Percentiles rank a stretch among this genome's conserved stretches.
These are phyloP conservation scores for Astur gentilis DNA, from an alignment of 2,113 vertebrate genomes.

Conservation along the genomic window DNA sequence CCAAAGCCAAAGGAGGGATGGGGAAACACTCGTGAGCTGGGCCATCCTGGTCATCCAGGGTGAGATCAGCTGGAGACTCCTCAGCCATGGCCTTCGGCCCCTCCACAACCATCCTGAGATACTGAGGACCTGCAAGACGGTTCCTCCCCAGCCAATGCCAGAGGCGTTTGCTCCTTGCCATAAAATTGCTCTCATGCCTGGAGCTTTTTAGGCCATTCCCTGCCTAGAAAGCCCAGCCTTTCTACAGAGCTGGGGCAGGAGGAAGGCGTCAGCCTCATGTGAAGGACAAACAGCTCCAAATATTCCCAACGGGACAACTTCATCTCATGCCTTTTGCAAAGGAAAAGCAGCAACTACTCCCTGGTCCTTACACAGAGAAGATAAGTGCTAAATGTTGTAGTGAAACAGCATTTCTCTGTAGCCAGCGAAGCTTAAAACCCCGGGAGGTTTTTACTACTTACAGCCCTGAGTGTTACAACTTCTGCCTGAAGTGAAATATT, in stretches of 20 bases:
- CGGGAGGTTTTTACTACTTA: neutral
- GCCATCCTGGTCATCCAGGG: neutral
- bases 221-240: neutral
- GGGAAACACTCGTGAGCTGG: fast-evolving
- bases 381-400: neutral
- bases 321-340: neutral
- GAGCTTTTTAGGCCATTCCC: neutral
- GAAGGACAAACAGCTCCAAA: neutral
- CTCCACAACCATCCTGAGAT: neutral
- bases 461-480: neutral
- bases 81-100: neutral
- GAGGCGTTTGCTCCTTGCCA: neutral
- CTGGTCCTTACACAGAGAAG: neutral
- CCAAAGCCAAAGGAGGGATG: neutral
- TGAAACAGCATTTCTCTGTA: neutral
- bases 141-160: neutral
- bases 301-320: neutral
- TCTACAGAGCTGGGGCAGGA: fast-evolving
- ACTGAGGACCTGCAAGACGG: neutral
- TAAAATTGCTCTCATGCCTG: neutral
- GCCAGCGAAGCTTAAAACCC: neutral
- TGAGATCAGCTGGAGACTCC: neutral
- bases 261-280: neutral
- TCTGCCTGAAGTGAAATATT: neutral
- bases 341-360: neutral